Base-by-base conservation (phyloP, 2,888 invertebrate species). In the Hemicrepidius hirtus region DNA sequence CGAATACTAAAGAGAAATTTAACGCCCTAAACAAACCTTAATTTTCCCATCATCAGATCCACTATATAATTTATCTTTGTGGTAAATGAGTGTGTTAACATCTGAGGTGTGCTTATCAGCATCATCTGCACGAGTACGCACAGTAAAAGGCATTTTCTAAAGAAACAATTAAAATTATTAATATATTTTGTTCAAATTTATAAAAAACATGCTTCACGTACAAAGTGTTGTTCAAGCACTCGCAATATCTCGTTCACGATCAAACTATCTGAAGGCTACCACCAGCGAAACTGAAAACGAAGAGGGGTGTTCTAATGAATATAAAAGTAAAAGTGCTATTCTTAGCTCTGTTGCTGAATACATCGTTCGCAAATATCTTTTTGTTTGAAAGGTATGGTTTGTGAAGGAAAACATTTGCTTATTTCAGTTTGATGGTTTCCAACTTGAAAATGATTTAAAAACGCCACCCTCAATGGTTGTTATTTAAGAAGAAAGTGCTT, bases 1-100 rank as follows among this genome's bases (percentile, higher is more conserved):
- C 24, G 24, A 24, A 5, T 24, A 3, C 5, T 24, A 24, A 5
- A 24, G 5, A 24, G 5, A 24, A 24, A 24, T 2, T 24, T 2
- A 24, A 24, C 3, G 24, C 2, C 0, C 3, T 37, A 10, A 18
- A 21, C 57, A 46, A 21, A 88, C 88, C 85, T 88, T 89, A 13
- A 89, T 85, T 81, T 86, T 88, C 24, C 89, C 88, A 80, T 88
- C 88, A 75, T 89, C 88, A 9, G 84, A 86, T 28, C 87, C 88
- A 75, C 87, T 88, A 76, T 87, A 88, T 7, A 89, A 76, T 75
- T 86, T 86, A n/a, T 85, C 86, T 37, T 86, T 84, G 68, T 86
- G 82, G 77, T 82, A 87, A 6, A 87, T 75, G 5, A 89, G 73
- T 21, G 83, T 78, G 40, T 85, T 86, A 1, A 88, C 84, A 76